Percentiles rank a stretch among this genome's conserved stretches.
These are phyloP conservation scores for Taenaris catops DNA, from an alignment of 2,888 invertebrate species.

Conservation along the genomic window DNA sequence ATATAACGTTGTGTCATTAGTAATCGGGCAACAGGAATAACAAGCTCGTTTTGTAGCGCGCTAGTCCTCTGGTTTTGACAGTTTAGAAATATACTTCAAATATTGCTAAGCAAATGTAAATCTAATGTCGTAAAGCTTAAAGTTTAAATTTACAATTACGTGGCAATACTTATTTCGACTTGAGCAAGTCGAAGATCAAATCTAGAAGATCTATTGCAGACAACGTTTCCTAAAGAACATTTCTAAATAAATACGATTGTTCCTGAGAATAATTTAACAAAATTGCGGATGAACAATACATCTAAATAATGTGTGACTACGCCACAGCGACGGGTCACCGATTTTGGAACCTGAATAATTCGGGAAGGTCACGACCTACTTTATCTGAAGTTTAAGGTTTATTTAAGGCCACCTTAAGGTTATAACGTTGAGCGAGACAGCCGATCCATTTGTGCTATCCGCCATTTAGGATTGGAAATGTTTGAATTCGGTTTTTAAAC, in stretches of 20 bases:
- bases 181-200: too few species aligned
- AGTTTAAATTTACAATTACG: neutral
- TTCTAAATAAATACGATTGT: too few species aligned
- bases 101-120: neutral
- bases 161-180: slow-evolving; percentile 1
- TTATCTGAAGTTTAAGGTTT: slow-evolving; percentile 13
- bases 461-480: too few species aligned
- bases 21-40: slow-evolving; percentile 10
- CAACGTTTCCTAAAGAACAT: slow-evolving; percentile 10
- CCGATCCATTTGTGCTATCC: slow-evolving; percentile 1
- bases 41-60: slow-evolving; percentile 10
- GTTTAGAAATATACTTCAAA: slow-evolving; percentile 12
- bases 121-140: neutral
- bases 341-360: slow-evolving; percentile 12
- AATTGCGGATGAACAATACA: too few species aligned
- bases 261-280: too few species aligned
- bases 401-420: slow-evolving; percentile 6
- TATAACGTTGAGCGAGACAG: slow-evolving; percentile 1
- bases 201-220: slow-evolving; percentile 18
- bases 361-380: slow-evolving; percentile 12
- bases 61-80: slow-evolving; percentile 17
- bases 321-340: slow-evolving; percentile 4
- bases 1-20: slow-evolving; percentile 13
- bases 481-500: too few species aligned
- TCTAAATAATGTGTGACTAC: slow-evolving; percentile 1